Evolutionary conservation across 2,797 vertebrate species (phyloP), one percentile per base, ranked within the genome.

Genomic region (Amphiprion clarkii): DNA sequence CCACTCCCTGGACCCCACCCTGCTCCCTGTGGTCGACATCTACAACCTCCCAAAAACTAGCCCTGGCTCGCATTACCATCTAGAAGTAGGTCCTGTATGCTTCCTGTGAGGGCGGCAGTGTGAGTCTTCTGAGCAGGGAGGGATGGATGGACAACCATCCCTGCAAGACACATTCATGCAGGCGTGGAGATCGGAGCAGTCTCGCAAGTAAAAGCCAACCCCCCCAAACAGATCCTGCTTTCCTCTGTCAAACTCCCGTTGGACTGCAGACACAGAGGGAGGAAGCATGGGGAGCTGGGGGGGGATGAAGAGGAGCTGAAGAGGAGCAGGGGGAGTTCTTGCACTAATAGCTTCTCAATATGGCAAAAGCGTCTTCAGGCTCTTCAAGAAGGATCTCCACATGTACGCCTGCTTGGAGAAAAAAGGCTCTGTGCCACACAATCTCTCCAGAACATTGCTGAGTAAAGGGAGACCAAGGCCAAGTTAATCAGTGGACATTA

Each of bases 21-120:
- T 97, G 88, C 95, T 99, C 87, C 98, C 98, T 1, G 96, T 99
- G 51, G 86, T 96, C 14, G 91, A 95, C 25, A 92, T 99, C 88
- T 93, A 95, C 91, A 97, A 97, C 88, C 95, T 99, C 61, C 97
- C 97, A 6, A 92, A 94, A 17, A 87, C 93, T 25, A 89, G 94
- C 70, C 89, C 95, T 55, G 95, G 96, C 78, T 96, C 95, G 81
- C 96, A 93, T 19, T 96, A 98, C 85, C 97, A 98, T 92, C 96
- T 99, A 7, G 98, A 99, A 95, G 96, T 99, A 7, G 97, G 98
- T 88, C 96, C 97, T 16, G 96, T 97, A 3, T 99, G 98, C 93
- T 99, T 99, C 93, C 95, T 98, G 87, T 99, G 88, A 92, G 68
- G 58, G 55, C 70, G 49, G 59, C 59, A 29, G 3, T 42, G 44